Percentiles rank a stretch among this genome's conserved stretches.
phyloP scores from a whole-genome alignment of 1,140 invertebrate species.

The Vanessa atalanta region DNA sequence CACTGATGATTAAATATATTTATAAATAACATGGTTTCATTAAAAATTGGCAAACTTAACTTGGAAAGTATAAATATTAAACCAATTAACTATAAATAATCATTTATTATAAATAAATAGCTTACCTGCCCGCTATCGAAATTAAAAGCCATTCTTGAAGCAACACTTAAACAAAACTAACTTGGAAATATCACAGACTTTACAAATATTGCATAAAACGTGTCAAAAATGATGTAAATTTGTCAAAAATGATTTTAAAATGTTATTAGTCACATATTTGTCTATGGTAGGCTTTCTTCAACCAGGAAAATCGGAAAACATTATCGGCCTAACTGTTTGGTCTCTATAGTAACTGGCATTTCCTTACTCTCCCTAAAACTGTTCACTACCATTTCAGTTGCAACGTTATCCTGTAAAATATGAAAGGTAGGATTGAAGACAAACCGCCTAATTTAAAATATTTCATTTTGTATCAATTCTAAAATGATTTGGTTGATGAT shows the following conservation, averaged over 20 bases:
- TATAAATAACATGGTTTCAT: too few species aligned
- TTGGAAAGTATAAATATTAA: neutral
- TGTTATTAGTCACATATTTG: conserved; percentile 34
- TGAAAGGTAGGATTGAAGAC: neutral
- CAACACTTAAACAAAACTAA: conserved; percentile 39
- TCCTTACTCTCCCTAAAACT: conserved; percentile 20
- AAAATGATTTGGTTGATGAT: too few species aligned
- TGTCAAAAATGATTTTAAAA: conserved; percentile 52
- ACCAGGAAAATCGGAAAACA: conserved; percentile 58
- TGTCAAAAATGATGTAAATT: conserved; percentile 50
- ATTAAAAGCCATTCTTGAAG: conserved; percentile 63
- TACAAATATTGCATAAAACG: conserved; percentile 37
- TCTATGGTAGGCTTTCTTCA: conserved; percentile 42
- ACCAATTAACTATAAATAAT: neutral
- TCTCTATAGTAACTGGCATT: conserved; percentile 52
- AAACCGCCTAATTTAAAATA: too few species aligned
- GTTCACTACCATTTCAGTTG: conserved; percentile 4
- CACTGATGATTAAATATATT: too few species aligned
- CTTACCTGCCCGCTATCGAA: conserved; percentile 72
- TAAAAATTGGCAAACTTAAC: too few species aligned
- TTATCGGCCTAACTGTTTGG: conserved; percentile 70
- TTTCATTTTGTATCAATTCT: too few species aligned
- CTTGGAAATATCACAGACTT: conserved; percentile 54
- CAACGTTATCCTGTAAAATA: conserved; percentile 7
- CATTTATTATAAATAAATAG: neutral